Conservation (phyloP, 2,888 invertebrate species). For the Leptarthrus brevirostris region DNA sequence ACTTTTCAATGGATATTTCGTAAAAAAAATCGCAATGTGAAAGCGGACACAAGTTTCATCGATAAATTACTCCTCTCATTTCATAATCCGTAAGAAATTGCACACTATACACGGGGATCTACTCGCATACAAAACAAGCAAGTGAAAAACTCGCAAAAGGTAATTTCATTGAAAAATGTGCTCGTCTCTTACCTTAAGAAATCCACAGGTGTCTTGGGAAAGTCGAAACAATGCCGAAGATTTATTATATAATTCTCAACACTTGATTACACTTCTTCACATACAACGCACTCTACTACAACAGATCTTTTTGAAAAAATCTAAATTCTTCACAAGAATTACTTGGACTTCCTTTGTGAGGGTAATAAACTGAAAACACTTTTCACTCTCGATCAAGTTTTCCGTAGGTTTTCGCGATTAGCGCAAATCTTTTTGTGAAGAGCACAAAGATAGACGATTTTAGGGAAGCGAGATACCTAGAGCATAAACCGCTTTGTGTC, state of each 20-base stretch:
- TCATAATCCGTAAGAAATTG: constrained; percentile 31
- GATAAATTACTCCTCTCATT: constrained; percentile 25
- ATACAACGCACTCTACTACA: not conserved
- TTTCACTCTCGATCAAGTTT: not conserved
- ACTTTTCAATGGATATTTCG: constrained; percentile 30
- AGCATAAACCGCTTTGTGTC: constrained; percentile 48
- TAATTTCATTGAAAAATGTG: not conserved
- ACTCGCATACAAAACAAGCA: not conserved
- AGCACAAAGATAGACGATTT: constrained; percentile 8
- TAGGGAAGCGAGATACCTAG: constrained; percentile 5
- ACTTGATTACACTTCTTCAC: constrained; percentile 3
- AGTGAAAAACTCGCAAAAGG: not conserved
- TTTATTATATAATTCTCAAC: constrained; percentile 22
- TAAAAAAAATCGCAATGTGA: constrained; percentile 39
- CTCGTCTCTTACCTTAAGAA: constrained; percentile 32
- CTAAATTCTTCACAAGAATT: constrained; percentile 9
- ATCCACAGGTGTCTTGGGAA: constrained; percentile 12
- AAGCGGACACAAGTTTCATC: constrained; percentile 20
- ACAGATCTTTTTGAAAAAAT: constrained; percentile 1
- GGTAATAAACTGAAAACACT: not conserved
- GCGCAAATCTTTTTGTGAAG: constrained; percentile 1
- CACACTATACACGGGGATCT: not conserved
- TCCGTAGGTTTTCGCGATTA: not conserved
- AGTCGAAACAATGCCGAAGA: constrained; percentile 1
- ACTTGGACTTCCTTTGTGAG: not conserved